Evolutionary conservation across 2,888 invertebrate species (phyloP), one percentile per base, ranked within the genome.

Genomic region (Alviniconcha strummeri): DNA sequence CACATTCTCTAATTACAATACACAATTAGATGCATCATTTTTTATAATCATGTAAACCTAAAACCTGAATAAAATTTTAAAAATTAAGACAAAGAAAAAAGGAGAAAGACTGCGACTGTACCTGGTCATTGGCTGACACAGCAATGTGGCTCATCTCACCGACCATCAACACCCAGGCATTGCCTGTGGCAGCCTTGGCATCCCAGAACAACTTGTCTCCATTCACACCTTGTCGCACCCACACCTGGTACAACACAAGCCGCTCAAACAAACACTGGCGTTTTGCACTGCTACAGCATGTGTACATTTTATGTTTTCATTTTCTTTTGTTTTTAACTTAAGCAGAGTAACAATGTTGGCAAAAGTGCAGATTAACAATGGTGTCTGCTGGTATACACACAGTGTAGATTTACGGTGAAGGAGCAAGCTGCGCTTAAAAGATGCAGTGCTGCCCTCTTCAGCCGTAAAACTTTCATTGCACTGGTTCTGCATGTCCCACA

Each of bases 141-240:
- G 97, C 96, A 78, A 98, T 95, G 91, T 96, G 95, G 54, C 96
- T 95, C 96, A 98, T 96, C 92, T 96, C 96, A 77, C 97, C 97
- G 85, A 97, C 96, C 95, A 98, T 97, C 95, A 97, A 97, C 57
- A 98, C 95, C 98, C 98, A 98, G 56, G 96, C 96, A 91, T 95
- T 96, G 90, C 96, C 96, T 11, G 97, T 96, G 90, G 96, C 96
- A 11, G 97, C 96, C 84, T 96, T 95, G 84, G 96, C 95, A 92
- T 96, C 96, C 93, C 97, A 97, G 89, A 96, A 96, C 85, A 95
- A 96, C 54, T 96, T 95, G 77, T 90, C 83, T 56, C 88, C 88
- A 69, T 88, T 85, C 15, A 94, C 91, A 94, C 95, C 96, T 94
- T 97, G 96, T 89, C 98, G 95, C 92, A 97, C 98, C 97, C 98